Evolutionary conservation across 1,140 invertebrate genomes (phyloP), one percentile per base, ranked within the genome.

Genomic region (Drosophila littoralis): DNA sequence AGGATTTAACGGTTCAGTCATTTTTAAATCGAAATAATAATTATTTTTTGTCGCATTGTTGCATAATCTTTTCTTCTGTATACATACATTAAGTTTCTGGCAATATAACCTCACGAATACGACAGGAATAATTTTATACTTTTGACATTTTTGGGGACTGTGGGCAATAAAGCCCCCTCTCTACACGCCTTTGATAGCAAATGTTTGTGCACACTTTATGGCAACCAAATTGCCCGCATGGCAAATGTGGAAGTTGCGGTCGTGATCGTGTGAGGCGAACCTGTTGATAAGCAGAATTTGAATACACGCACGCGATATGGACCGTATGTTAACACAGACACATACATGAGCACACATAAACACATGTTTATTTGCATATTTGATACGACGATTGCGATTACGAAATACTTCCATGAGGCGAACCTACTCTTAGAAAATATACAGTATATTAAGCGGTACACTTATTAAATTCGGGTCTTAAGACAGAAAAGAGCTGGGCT

Each of bases 281-380:
- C 75, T 88, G 79, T 86, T 86, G 82, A 85, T 86, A 86, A 86
- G 82, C 82, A 36, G 57, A 88, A 88, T 86, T 88, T 82, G 64
- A 85, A 85, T 85, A 85, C 54, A 63, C 70, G 83, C 82, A 82
- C 82, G 83, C 79, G 82, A 85, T 86, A 85, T 72, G 71, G 59
- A 28, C 33, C 17, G 17, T 35, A 45, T 48, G 46, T 50, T 45
- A 46, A 61, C 61, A 58, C 57, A 66, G 15, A 72, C 35, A 65
- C 4, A 38, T 22, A 60, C 9, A 9, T 7, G 50, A n/a, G 57
- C 43, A 48, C 15, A 33, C n/a, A 45, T 13, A 12, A 38, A 13
- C 12, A 8, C 17, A 28, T 55, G 38, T 15, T 36, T 17, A 57
- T 36, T 50, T 15, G 38, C 43, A 71, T 71, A 64, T 71, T 52